phyloP scores from a whole-genome alignment of 2,797 vertebrate species.

The Halcyon leucocephala region DNA sequence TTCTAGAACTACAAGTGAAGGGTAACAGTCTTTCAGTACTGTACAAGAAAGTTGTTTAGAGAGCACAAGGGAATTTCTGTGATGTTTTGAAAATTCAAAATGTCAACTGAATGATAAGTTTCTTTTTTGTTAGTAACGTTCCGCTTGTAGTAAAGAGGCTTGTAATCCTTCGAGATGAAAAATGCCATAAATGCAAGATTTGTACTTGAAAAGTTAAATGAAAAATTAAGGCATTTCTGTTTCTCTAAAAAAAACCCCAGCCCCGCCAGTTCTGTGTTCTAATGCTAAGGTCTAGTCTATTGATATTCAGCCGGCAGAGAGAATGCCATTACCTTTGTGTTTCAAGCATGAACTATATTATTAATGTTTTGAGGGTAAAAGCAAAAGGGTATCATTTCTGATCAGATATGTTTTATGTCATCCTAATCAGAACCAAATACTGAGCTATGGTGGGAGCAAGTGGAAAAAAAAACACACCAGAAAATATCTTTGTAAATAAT shows the following conservation, averaged over 20 bases:
- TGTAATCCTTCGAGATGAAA: neutral
- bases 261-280: neutral
- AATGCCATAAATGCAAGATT: neutral
- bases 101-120: neutral
- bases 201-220: neutral
- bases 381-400: neutral
- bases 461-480: neutral
- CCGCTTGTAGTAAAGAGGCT: neutral
- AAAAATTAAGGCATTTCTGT: constrained; percentile 23
- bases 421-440: neutral
- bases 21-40: neutral
- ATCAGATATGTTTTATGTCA: neutral
- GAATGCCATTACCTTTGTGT: neutral
- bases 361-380: neutral
- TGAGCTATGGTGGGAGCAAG: neutral
- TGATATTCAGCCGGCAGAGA: neutral
- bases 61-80: neutral
- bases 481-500: neutral
- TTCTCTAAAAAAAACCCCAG: neutral
- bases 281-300: neutral
- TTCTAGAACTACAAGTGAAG: neutral
- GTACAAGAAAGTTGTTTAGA: neutral
- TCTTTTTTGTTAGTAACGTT: constrained; percentile 12
- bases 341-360: neutral
- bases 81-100: neutral